These are phyloP conservation scores for Andrena camellia DNA, from an alignment of 2,888 invertebrate genomes.

Conservation along the genomic window DNA sequence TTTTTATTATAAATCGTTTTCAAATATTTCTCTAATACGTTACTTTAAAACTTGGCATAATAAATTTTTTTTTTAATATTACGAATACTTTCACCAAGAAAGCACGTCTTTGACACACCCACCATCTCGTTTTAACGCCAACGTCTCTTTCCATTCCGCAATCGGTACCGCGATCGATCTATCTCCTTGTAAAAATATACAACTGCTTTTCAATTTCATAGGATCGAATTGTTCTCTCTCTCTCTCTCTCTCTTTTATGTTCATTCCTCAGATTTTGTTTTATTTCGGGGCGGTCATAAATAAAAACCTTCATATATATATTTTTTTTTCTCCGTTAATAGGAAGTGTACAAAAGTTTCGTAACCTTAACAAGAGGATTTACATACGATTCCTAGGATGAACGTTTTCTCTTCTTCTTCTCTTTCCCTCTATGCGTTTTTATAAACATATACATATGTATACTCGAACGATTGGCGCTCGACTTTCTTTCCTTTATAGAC, in stretches of 20 bases:
- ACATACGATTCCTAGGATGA: slow-evolving; percentile 40
- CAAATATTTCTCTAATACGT: slow-evolving; percentile 54
- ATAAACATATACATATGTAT: slow-evolving; percentile 51
- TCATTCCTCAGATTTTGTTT: slow-evolving; percentile 27
- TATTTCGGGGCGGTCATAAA: slow-evolving; percentile 53
- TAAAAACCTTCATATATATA: slow-evolving; percentile 47
- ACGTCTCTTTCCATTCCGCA: slow-evolving; percentile 21
- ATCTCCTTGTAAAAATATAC: slow-evolving; percentile 59
- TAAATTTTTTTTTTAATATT: slow-evolving; percentile 45
- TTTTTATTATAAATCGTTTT: slow-evolving; percentile 49
- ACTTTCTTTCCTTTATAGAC: slow-evolving; percentile 12
- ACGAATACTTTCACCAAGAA: slow-evolving; percentile 67
- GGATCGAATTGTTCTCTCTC: slow-evolving; percentile 43
- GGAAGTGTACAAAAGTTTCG: slow-evolving; percentile 52
- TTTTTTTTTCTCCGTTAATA: slow-evolving; percentile 30
- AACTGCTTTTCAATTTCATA: slow-evolving; percentile 41
- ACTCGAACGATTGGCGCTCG: slow-evolving; percentile 50
- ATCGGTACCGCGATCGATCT: slow-evolving; percentile 42
- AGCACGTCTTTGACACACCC: slow-evolving; percentile 62
- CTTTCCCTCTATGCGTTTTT: slow-evolving; percentile 38
- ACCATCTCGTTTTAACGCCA: slow-evolving; percentile 37
- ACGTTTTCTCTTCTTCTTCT: slow-evolving; percentile 10
- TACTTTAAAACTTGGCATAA: slow-evolving; percentile 53
- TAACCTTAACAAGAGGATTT: slow-evolving; percentile 42
- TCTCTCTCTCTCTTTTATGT: neutral